Evolutionary conservation across 2,797 vertebrate genomes (phyloP), one percentile per base, ranked within the genome.

Genomic region (Streptopelia turtur): DNA sequence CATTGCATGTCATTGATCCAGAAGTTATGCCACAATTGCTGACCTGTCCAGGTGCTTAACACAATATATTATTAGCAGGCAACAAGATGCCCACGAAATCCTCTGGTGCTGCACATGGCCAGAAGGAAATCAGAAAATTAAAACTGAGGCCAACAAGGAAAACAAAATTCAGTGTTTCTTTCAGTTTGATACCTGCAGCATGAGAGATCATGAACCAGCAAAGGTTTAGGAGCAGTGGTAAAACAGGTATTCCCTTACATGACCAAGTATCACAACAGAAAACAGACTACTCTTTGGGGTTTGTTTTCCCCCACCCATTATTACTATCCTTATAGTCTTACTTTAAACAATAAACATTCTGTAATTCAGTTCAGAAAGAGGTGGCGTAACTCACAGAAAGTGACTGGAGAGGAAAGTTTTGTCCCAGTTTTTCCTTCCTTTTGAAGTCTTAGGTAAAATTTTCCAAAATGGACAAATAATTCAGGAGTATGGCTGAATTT

Each of bases 361-460:
- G 28, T 12, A 81, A 49, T 31, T 66, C 57, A 55, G 9, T 68
- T 83, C 17, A 2, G 16, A 60, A 76, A 65, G 24, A 74, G 30
- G 72, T n/a, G 37, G 8, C 14, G 28, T 53, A 59, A 75, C 28
- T 79, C 49, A 50, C 4, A 87, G 63, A 33, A 91, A 25, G 6
- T 18, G 25, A 53, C 33, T 0, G 0, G 0, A 61, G 9, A 66
- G 10, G 43, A 56, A 7, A 69, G 18, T 22, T 87, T 49, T 35
- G 16, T 57, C 20, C 21, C 1, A 0, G 17, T 17, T 78, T n/a
- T 59, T 82, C 14, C 35, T 37, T 55, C 25, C 31, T 24, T 56
- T 15, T 56, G 9, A 88, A 71, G 3, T 47, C 50, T 16, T 13
- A 45, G 2, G 8, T 11, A 76, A 43, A 65, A 23, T 41, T 66